Evolutionary conservation across 1,140 invertebrate genomes (phyloP).

Genomic region (Megathymus violae): DNA sequence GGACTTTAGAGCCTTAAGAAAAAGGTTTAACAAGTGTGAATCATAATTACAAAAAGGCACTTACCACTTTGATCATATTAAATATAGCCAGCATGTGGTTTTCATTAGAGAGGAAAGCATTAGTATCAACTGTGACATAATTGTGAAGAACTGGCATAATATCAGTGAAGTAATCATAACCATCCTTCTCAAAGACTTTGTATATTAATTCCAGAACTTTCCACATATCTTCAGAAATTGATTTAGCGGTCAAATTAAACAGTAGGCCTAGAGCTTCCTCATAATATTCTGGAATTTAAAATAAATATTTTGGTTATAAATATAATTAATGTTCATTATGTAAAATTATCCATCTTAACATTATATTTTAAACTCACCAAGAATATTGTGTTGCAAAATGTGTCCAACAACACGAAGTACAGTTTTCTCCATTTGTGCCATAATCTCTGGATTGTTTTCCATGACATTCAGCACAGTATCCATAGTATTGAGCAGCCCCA

Average conservation of each 20-base stretch:
- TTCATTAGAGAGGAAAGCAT: constrained; percentile 95
- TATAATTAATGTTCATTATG: constrained; percentile 13
- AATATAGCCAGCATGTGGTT: constrained; percentile 96
- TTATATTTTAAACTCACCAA: constrained; percentile 84
- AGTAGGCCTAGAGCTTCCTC: constrained; percentile 97
- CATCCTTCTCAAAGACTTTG: constrained; percentile 95
- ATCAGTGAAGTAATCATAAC: constrained; percentile 98
- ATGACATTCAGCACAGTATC: constrained; percentile 97
- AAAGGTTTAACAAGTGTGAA: no score
- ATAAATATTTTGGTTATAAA: constrained; percentile 28
- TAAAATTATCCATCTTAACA: constrained; percentile 4
- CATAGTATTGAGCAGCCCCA: constrained; percentile 98
- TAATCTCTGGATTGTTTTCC: constrained; percentile 95
- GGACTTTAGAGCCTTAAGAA: no score
- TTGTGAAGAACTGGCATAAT: constrained; percentile 99
- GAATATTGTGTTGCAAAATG: constrained; percentile 93
- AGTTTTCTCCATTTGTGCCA: constrained; percentile 95
- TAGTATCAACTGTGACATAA: constrained; percentile 97
- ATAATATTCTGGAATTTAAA: constrained; percentile 92
- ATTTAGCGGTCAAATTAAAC: constrained; percentile 94
- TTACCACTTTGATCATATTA: constrained; percentile 97
- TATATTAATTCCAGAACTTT: constrained; percentile 92
- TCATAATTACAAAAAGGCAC: no score
- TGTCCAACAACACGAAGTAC: constrained; percentile 96
- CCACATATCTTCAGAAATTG: constrained; percentile 98